These are phyloP conservation scores for Vultur gryphus DNA, from an alignment of 2,797 vertebrate species.

Conservation along the genomic window DNA sequence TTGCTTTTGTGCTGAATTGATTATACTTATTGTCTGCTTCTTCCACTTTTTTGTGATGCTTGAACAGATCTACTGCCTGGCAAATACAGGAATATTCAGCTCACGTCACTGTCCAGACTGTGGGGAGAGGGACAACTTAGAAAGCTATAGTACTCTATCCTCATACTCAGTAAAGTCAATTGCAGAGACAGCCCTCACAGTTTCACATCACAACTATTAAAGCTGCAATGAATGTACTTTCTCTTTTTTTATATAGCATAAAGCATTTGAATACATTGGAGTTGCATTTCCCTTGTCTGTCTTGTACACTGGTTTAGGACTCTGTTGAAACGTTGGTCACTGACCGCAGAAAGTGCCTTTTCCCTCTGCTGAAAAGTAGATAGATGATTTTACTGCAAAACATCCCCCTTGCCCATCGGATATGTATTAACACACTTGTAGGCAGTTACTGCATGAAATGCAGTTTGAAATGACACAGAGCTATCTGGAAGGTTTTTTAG, in stretches of 20 bases:
- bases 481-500: background rate
- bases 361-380: background rate
- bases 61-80: background rate
- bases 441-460: background rate
- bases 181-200: background rate
- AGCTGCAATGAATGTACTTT: background rate
- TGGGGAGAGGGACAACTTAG: background rate
- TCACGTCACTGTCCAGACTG: background rate
- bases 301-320: background rate
- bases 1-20: background rate
- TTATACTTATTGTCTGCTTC: background rate
- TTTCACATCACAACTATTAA: background rate
- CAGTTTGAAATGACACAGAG: background rate
- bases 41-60: background rate
- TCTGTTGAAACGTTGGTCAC: background rate
- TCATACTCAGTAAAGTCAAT: background rate
- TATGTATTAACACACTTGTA: background rate
- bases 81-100: background rate
- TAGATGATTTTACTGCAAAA: slow-evolving; percentile 17
- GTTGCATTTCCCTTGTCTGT: background rate
- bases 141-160: background rate
- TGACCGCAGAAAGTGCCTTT: background rate
- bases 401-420: background rate
- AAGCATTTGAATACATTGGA: background rate
- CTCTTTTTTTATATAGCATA: background rate